phyloP scores from a whole-genome alignment of 2,113 vertebrate genomes.

The Tyrannus savana region DNA sequence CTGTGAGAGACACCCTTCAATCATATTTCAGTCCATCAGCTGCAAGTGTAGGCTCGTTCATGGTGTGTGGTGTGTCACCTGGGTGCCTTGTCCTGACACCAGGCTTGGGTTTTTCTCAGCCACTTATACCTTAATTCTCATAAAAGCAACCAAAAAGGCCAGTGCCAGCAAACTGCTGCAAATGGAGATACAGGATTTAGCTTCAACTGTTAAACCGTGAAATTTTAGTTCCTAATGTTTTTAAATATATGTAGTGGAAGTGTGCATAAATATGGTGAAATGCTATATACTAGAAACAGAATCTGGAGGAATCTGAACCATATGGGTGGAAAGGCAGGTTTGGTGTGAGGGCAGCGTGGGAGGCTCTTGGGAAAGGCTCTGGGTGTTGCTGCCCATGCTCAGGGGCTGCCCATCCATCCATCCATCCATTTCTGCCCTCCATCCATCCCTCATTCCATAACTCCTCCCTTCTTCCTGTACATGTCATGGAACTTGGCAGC shows the following conservation, averaged over 20 bases:
- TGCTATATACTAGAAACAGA: neutral
- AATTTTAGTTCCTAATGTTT: neutral
- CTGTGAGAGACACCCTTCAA: neutral
- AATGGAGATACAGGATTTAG: neutral
- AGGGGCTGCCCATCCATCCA: accelerated
- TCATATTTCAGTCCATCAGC: neutral
- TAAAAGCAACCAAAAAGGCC: neutral
- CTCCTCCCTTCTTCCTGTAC: neutral
- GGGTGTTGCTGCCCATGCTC: neutral
- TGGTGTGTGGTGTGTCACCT: neutral
- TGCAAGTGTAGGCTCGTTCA: neutral
- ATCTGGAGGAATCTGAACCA: neutral
- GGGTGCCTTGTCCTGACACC: neutral
- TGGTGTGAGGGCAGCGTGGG: no score
- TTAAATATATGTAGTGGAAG: neutral
- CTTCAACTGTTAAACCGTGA: neutral
- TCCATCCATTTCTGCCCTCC: neutral
- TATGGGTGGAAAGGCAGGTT: neutral
- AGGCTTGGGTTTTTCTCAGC: neutral
- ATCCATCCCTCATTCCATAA: neutral
- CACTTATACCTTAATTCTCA: neutral
- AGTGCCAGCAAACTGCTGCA: neutral
- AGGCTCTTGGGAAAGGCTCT: neutral
- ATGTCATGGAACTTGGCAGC: neutral
- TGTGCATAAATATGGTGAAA: neutral